Evolutionary conservation across 2,113 vertebrate genomes (phyloP), one percentile per base, ranked within the genome.

Genomic region (Lepisosteus osseus): DNA sequence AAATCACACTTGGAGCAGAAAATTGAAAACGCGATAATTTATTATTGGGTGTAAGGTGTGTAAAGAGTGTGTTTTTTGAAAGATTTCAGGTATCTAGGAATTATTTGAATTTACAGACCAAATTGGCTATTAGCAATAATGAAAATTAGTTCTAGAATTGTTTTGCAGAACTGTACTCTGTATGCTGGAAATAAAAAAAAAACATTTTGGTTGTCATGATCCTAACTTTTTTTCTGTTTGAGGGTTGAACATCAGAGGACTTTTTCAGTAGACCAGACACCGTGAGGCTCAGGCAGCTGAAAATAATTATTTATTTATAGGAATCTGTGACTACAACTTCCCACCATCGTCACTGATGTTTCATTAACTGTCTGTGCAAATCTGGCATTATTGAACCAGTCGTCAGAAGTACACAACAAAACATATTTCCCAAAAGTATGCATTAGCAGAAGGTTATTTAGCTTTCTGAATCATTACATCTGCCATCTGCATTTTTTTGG

Each of bases 271-370:
- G 85, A 84, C 86, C 76, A 86, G 85, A 84, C 84, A 86, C 91
- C 92, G 85, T 90, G 84, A 91, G 89, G 78, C 87, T 86, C 82
- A 77, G 91, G 80, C 95, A 97, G 91, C 93, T 94, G 94, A 95
- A 88, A 94, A 90, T 85, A 86, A 96, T 97, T 96, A 96, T 93
- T 94, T 92, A 94, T 95, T 92, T 94, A 95, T 93, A 93, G 92
- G 92, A 96, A 96, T 90, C 90, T 90, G 86, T 88, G 91, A 93
- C 92, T 94, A 89, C 82, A 92, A 90, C 86, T 92, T 88, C 71
- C 81, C 81, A 76, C 78, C 77, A 83, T 84, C 85, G 82, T 88
- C 81, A 88, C 81, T 86, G 85, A 85, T 80, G 86, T 82, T 83
- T 59, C 57, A 59, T 59, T 51, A 51, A 51, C 9, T 51, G 68